Evolutionary conservation across 2,113 vertebrate species (phyloP).

Genomic region (Hystrix brachyura): DNA sequence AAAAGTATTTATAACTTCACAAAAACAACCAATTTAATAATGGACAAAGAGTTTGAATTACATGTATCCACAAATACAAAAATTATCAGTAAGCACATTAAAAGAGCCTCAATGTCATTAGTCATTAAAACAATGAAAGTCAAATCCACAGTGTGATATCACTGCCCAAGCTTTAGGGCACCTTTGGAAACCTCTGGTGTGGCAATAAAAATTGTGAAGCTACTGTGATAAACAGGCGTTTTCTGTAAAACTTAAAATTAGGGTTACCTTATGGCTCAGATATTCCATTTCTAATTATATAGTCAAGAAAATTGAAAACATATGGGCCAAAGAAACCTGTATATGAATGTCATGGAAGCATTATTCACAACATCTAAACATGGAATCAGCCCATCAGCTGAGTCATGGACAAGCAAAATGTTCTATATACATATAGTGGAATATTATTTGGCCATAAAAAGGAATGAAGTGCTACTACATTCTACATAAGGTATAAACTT

Average conservation of each 20-base stretch:
- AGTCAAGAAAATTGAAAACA: neutral
- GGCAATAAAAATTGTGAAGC: neutral
- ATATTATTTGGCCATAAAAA: neutral
- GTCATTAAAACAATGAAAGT: neutral
- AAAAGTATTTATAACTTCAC: neutral
- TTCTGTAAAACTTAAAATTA: neutral
- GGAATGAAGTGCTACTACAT: neutral
- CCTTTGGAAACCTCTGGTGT: neutral
- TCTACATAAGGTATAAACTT: neutral
- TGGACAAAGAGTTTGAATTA: neutral
- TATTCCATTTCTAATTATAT: neutral
- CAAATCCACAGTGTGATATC: neutral
- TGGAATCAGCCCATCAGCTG: neutral
- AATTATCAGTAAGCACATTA: neutral
- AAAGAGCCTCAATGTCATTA: neutral
- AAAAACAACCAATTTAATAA: neutral
- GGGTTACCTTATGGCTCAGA: neutral
- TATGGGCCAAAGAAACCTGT: neutral
- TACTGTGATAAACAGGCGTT: neutral
- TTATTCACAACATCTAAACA: neutral
- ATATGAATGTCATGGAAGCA: neutral
- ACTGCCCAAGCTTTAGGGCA: neutral
- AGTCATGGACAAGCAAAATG: neutral
- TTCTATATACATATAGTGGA: neutral
- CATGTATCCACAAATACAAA: neutral